Evolutionary conservation across 2,113 vertebrate species (phyloP).

Genomic region (Catharus bicknelli): DNA sequence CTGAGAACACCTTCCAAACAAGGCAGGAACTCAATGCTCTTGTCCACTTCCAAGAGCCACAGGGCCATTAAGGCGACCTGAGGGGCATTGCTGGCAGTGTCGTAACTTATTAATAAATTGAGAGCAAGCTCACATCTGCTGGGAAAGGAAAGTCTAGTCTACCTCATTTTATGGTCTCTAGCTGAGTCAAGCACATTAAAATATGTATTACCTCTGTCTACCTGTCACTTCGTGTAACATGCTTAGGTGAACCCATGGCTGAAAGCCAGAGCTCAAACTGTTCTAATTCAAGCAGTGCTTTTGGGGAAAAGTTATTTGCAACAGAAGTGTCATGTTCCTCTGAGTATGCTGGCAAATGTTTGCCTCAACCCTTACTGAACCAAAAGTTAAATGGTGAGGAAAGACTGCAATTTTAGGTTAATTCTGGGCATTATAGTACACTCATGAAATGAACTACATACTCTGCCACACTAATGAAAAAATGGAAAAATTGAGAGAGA

Average conservation of each 20-base stretch:
- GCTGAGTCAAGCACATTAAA: slow-evolving; percentile 38
- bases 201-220: slow-evolving; percentile 27
- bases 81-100: neutral
- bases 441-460: neutral
- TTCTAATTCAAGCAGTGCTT: slow-evolving; percentile 23
- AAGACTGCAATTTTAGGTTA: neutral
- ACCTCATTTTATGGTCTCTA: slow-evolving; percentile 1
- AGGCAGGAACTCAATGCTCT: accelerated
- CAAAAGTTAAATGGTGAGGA: slow-evolving; percentile 10
- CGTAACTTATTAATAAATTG: slow-evolving; percentile 61
- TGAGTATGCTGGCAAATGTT: slow-evolving; percentile 6
- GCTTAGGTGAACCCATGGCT: slow-evolving; percentile 41
- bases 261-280: slow-evolving; percentile 27
- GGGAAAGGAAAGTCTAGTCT: neutral
- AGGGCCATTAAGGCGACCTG: neutral
- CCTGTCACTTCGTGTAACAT: slow-evolving; percentile 48
- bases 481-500: neutral
- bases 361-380: neutral
- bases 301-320: slow-evolving; percentile 21
- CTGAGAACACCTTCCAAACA: neutral
- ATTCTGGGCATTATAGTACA: neutral
- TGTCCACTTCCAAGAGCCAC: neutral
- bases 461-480: neutral
- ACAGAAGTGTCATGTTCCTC: slow-evolving; percentile 2
- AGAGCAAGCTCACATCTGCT: slow-evolving; percentile 25